Conservation (phyloP, 2,888 invertebrate species). For the Myathropa florea region DNA sequence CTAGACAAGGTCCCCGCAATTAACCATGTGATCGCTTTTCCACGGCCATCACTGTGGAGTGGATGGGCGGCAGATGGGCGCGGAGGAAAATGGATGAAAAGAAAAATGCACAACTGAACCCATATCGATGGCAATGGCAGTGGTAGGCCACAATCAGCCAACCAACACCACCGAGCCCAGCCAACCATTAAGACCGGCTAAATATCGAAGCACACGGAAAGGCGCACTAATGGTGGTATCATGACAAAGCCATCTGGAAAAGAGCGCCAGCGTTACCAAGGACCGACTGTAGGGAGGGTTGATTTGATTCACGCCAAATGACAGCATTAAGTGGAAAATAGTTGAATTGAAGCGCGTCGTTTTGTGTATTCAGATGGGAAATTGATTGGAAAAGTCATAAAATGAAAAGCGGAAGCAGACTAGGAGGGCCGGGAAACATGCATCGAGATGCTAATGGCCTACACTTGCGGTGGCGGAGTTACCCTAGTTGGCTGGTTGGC, state of each 20-base stretch:
- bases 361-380: slow-evolving; percentile 51
- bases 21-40: slow-evolving; percentile 45
- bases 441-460: slow-evolving; percentile 18
- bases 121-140: slow-evolving; percentile 33
- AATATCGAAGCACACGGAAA: slow-evolving; percentile 15
- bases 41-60: slow-evolving; percentile 14
- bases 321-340: slow-evolving; percentile 40
- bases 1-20: slow-evolving; percentile 59
- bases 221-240: slow-evolving; percentile 21
- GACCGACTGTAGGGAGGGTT: slow-evolving; percentile 40
- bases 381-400: slow-evolving; percentile 63
- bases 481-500: slow-evolving; percentile 29
- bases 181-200: slow-evolving; percentile 33
- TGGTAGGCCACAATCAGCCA: slow-evolving; percentile 45
- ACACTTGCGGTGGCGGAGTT: slow-evolving; percentile 33
- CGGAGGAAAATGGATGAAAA: background rate
- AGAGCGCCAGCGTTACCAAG: background rate
- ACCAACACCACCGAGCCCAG: slow-evolving; percentile 20
- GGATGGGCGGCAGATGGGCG: background rate
- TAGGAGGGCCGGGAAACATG: slow-evolving; percentile 18
- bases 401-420: slow-evolving; percentile 31
- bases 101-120: slow-evolving; percentile 5
- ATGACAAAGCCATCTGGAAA: background rate
- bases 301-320: slow-evolving; percentile 55
- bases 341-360: slow-evolving; percentile 30